Conservation (phyloP, 2,797 vertebrate species). For the Falco concolor region DNA sequence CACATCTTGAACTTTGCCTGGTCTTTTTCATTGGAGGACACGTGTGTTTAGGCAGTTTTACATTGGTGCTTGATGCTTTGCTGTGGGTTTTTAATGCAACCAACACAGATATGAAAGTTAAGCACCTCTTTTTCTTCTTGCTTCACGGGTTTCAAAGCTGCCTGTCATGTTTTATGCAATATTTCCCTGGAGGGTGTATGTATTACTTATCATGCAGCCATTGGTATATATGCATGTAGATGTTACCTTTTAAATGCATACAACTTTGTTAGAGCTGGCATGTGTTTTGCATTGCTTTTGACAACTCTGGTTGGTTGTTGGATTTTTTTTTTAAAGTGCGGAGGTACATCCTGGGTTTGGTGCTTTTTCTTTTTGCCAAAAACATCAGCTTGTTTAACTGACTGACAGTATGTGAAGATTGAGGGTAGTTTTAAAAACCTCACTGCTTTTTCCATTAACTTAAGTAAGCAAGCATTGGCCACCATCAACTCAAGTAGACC, state of each 20-base stretch:
- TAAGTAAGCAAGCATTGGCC: background rate
- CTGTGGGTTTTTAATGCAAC: background rate
- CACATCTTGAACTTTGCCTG: background rate
- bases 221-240: background rate
- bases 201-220: background rate
- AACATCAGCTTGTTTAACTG: background rate
- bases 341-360: background rate
- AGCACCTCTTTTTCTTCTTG: background rate
- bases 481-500: background rate
- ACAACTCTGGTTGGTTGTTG: background rate
- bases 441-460: background rate
- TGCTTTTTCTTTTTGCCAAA: background rate
- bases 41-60: background rate
- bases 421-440: background rate
- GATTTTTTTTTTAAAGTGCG: background rate
- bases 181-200: background rate
- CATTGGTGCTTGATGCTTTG: background rate
- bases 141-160: background rate
- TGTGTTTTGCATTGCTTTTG: background rate
- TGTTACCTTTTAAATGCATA: background rate
- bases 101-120: background rate
- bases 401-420: background rate
- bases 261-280: background rate
- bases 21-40: background rate
- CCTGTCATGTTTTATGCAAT: background rate